These are phyloP conservation scores for Triplophysa yarkandensis DNA, from an alignment of 2,797 vertebrate genomes.

Conservation along the genomic window DNA sequence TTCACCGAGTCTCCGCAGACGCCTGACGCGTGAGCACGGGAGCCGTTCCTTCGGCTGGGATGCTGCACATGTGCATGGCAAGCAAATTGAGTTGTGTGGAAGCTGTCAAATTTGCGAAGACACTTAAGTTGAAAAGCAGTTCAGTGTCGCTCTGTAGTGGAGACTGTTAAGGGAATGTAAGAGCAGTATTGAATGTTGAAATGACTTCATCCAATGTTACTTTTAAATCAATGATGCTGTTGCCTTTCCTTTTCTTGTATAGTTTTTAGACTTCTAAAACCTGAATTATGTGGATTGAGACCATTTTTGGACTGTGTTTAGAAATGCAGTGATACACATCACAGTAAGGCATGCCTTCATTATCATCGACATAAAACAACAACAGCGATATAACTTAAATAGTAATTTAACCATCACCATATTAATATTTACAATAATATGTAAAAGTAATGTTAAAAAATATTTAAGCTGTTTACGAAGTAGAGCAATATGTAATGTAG, in stretches of 20 bases:
- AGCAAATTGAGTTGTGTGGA: conserved; percentile 73
- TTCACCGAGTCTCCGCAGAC: conserved; percentile 68
- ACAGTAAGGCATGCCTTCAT: no score
- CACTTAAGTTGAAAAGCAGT: conserved; percentile 68
- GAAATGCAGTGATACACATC: no score
- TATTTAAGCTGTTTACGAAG: no score
- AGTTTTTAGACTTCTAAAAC: neutral
- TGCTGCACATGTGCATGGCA: conserved; percentile 50
- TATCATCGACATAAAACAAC: no score
- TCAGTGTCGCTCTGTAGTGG: conserved; percentile 60
- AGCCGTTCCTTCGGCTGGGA: conserved; percentile 46
- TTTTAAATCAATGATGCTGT: conserved; percentile 36
- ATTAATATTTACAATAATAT: no score
- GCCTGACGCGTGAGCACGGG: conserved; percentile 63
- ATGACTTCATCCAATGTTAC: conserved; percentile 20
- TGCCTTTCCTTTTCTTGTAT: conserved; percentile 19
- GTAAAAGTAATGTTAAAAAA: no score
- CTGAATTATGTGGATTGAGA: conserved; percentile 20
- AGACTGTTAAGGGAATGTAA: conserved; percentile 22
- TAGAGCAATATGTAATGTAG: no score
- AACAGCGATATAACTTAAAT: no score
- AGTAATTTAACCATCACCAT: no score
- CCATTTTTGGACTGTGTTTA: neutral
- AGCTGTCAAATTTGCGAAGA: conserved; percentile 68
- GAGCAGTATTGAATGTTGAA: conserved; percentile 15